phyloP scores from a whole-genome alignment of 1,140 invertebrate genomes.

The Atopsyche davidsoni region DNA sequence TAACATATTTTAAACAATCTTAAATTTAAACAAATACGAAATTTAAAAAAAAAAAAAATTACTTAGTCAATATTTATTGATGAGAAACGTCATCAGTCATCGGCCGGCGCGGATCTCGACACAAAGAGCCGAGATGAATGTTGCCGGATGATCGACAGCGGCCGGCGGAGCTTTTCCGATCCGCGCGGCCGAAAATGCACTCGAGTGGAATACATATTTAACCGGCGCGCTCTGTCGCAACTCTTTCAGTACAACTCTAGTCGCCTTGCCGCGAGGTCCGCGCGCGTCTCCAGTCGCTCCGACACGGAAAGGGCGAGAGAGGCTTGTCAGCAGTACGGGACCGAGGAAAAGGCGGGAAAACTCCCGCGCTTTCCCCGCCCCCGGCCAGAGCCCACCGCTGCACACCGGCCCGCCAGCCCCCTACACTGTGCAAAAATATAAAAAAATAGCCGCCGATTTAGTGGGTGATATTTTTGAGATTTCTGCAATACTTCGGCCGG shows the following conservation, averaged over 20 bases:
- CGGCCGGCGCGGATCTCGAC: too few species aligned
- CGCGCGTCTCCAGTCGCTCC: slow-evolving; percentile 40
- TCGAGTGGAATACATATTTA: slow-evolving; percentile 10
- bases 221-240: slow-evolving; percentile 44
- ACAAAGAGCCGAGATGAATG: too few species aligned
- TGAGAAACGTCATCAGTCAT: too few species aligned
- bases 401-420: neutral
- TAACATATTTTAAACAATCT: too few species aligned
- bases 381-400: neutral
- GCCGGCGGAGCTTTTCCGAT: neutral
- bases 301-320: slow-evolving; percentile 50
- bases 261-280: slow-evolving; percentile 50
- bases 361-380: slow-evolving; percentile 30
- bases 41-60: too few species aligned
- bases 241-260: slow-evolving; percentile 50
- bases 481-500: too few species aligned
- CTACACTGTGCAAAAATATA: too few species aligned
- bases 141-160: neutral
- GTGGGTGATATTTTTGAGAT: too few species aligned
- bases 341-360: slow-evolving; percentile 33
- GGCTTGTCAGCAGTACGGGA: slow-evolving; percentile 25
- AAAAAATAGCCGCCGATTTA: too few species aligned
- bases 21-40: too few species aligned
- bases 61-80: too few species aligned
- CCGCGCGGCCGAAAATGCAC: slow-evolving; percentile 3